A percentile compares a stretch with the other conserved stretches of the same genome.
phyloP scores from a whole-genome alignment of 2,797 vertebrate genomes.

The Crocidura indochinensis region DNA sequence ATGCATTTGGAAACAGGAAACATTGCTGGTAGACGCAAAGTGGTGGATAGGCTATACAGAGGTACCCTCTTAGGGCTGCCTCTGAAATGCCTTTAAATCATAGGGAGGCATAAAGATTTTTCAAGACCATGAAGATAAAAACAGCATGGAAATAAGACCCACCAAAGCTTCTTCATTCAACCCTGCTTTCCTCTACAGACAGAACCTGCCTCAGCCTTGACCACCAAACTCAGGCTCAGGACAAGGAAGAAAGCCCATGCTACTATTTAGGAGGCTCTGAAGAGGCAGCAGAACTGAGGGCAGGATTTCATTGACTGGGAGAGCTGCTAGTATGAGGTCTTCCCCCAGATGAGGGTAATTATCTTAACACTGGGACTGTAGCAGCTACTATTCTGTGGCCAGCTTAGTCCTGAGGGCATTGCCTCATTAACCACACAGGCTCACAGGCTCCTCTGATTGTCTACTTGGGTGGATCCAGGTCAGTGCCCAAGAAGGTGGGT shows the following conservation, averaged over 20 bases:
- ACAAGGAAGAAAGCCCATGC: too few relatives aligned
- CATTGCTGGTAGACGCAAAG: background rate
- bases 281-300: background rate
- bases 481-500: background rate
- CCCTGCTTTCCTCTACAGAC: background rate
- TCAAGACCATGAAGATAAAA: background rate
- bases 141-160: background rate
- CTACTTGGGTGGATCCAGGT: background rate
- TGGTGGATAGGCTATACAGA: background rate
- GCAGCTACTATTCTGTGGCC: background rate
- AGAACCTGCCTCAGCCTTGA: background rate
- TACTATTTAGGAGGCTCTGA: background rate
- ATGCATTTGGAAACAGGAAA: conserved; percentile 6
- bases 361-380: rapidly evolving
- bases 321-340: background rate
- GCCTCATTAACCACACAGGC: background rate
- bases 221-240: background rate
- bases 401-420: background rate
- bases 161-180: background rate
- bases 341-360: background rate
- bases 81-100: background rate
- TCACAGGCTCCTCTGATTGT: background rate
- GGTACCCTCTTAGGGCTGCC: background rate
- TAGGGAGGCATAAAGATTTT: background rate
- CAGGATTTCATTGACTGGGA: background rate